Evolutionary conservation across 2,113 vertebrate genomes (phyloP).

Genomic region (Athene cunicularia): DNA sequence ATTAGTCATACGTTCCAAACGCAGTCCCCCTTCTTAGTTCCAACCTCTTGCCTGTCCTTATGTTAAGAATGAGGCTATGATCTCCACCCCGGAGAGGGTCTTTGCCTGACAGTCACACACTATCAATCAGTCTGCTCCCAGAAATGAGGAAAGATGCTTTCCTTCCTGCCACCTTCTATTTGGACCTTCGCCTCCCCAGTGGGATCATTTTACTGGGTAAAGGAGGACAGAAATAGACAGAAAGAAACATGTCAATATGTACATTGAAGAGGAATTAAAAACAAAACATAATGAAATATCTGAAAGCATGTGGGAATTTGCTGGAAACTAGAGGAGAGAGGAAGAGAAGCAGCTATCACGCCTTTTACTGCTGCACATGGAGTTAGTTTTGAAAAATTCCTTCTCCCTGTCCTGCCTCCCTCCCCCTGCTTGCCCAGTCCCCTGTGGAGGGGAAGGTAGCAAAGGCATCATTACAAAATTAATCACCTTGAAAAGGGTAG

Average conservation of each 20-base stretch:
- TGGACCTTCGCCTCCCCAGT: background rate
- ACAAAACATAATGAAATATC: constrained; percentile 26
- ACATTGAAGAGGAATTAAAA: constrained; percentile 32
- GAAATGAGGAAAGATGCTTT: constrained; percentile 28
- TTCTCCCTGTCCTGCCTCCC: background rate
- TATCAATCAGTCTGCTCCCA: constrained; percentile 26
- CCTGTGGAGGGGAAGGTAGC: background rate
- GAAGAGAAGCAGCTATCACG: background rate
- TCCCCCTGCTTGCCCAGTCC: background rate
- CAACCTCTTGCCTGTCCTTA: background rate
- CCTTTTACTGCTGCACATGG: background rate
- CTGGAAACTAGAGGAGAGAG: constrained; percentile 21
- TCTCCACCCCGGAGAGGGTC: background rate
- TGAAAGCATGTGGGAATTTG: constrained; percentile 20
- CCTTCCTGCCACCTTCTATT: constrained; percentile 38
- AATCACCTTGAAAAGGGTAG: constrained; percentile 26
- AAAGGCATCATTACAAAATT: constrained; percentile 4
- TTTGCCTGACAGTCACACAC: background rate
- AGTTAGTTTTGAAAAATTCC: background rate
- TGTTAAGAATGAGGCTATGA: background rate
- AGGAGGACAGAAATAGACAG: background rate
- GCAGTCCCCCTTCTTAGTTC: background rate
- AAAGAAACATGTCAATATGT: constrained; percentile 20
- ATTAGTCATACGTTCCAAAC: background rate
- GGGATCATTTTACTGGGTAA: background rate